A percentile compares a stretch with the other conserved stretches of the same genome.
Evolutionary conservation across 2,888 invertebrate species (phyloP).

Genomic region (Neoitamus cyanurus): DNA sequence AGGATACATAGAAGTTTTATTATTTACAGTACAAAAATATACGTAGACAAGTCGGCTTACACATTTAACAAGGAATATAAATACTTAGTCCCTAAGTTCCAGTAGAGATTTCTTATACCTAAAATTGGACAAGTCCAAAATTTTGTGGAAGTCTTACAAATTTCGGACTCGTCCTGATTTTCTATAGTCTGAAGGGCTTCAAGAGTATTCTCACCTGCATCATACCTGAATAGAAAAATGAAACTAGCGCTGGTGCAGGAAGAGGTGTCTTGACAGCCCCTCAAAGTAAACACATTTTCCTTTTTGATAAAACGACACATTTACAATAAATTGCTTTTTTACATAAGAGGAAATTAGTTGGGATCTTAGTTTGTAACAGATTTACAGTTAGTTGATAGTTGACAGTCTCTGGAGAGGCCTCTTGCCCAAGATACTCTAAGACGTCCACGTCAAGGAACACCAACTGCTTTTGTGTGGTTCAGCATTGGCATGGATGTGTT

Average conservation of each 20-base stretch:
- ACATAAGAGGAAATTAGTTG: neutral
- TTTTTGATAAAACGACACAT: neutral
- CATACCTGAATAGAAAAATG: neutral
- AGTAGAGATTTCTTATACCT: neutral
- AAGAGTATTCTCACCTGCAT: neutral
- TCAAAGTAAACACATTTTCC: neutral
- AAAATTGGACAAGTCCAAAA: neutral
- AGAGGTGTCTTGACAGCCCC: neutral
- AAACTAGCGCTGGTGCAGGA: neutral
- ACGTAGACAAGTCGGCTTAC: neutral
- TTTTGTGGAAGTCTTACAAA: constrained; percentile 14
- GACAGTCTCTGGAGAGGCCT: constrained; percentile 51
- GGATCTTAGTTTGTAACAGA: constrained; percentile 28
- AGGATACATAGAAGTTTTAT: neutral
- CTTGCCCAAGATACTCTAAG: constrained; percentile 53
- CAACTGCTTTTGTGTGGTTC: constrained; percentile 47
- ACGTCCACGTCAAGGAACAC: constrained; percentile 53
- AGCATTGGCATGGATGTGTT: constrained; percentile 51
- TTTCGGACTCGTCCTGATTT: neutral
- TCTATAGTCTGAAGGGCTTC: neutral
- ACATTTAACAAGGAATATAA: neutral
- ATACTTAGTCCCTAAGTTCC: neutral
- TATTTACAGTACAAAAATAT: constrained; percentile 39
- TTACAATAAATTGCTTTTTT: neutral
- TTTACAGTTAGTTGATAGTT: constrained; percentile 45